Evolutionary conservation across 2,888 invertebrate species (phyloP).

Genomic region (Candidula unifasciata): DNA sequence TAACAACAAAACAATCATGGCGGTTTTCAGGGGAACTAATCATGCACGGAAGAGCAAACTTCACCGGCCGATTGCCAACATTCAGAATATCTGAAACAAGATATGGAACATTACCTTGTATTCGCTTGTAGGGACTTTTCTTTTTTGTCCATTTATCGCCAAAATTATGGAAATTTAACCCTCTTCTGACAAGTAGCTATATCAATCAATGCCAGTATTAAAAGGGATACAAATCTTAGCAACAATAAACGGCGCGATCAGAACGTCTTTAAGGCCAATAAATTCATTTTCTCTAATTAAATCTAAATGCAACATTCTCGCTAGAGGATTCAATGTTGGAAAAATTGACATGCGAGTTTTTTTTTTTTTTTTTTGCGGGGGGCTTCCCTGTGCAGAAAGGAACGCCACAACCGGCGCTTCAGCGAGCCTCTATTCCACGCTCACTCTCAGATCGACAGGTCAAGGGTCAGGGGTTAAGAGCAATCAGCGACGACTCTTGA

Average conservation of each 20-base stretch:
- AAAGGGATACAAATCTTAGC: background rate
- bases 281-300: slow-evolving; percentile 37
- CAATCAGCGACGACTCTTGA: slow-evolving; percentile 41
- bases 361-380: too few species aligned
- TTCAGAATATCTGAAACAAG: background rate
- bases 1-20: too few species aligned
- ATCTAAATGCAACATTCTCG: slow-evolving; percentile 34
- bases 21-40: too few species aligned
- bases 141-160: background rate
- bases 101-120: background rate
- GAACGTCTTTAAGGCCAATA: slow-evolving; percentile 11
- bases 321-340: background rate
- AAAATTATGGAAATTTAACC: slow-evolving; percentile 23
- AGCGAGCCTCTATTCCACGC: slow-evolving; percentile 12
- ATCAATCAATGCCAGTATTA: slow-evolving; percentile 12
- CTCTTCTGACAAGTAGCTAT: background rate
- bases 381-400: background rate
- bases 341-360: slow-evolving; percentile 1
- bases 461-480: slow-evolving; percentile 37
- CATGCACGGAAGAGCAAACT: too few species aligned
- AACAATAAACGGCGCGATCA: slow-evolving; percentile 13
- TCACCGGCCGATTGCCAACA: too few species aligned
- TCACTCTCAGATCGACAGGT: slow-evolving; percentile 33
- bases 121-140: too few species aligned
- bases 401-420: slow-evolving; percentile 14